Percentiles rank a stretch among this genome's conserved stretches.
phyloP scores from a whole-genome alignment of 2,113 vertebrate genomes.

The Oreochromis tanganicae region DNA sequence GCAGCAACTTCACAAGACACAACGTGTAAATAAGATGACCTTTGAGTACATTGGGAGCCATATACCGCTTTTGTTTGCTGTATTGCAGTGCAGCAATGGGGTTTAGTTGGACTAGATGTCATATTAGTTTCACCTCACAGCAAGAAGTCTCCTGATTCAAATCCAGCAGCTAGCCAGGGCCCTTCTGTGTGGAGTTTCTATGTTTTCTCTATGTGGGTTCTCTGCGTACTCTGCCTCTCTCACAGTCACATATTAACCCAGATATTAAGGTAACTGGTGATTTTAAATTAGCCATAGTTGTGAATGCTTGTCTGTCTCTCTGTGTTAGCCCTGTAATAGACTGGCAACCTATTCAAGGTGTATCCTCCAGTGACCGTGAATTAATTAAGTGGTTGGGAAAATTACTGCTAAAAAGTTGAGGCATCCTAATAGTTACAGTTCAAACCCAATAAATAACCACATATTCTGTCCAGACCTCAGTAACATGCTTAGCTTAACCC shows the following conservation, averaged over 20 bases:
- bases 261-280: neutral
- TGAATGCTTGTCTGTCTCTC: neutral
- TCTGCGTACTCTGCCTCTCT: neutral
- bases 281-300: neutral
- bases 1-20: neutral
- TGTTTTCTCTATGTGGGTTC: neutral
- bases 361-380: neutral
- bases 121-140: neutral
- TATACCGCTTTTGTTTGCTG: neutral
- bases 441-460: neutral
- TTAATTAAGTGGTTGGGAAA: neutral
- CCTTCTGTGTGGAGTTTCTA: neutral
- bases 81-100: neutral
- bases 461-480: neutral
- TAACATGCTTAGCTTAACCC: neutral
- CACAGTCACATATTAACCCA: neutral
- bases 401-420: neutral
- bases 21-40: fast-evolving
- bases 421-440: neutral
- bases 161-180: neutral
- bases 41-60: neutral
- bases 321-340: neutral
- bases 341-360: neutral
- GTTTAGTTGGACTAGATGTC: neutral
- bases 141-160: neutral